Conservation (phyloP, 2,888 invertebrate genomes). For the Lysandra coridon region DNA sequence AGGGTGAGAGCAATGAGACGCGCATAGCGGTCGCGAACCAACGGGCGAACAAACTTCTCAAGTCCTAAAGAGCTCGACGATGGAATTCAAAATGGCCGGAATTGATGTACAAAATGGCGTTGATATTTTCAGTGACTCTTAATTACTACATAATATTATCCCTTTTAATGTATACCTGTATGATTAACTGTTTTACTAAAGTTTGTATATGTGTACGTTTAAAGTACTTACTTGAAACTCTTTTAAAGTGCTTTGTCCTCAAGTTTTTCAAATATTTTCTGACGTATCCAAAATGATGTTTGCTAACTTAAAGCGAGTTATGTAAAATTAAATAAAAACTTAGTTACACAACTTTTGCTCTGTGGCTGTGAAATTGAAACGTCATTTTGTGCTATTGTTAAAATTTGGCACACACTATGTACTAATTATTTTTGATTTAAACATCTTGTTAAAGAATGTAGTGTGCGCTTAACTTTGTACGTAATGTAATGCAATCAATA, state of each 20-base stretch:
- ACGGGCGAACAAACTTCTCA: slow-evolving; percentile 93
- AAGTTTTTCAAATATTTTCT: background rate
- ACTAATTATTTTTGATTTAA: slow-evolving; percentile 23
- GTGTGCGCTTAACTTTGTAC: slow-evolving; percentile 29
- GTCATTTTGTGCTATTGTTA: slow-evolving; percentile 37
- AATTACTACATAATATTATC: background rate
- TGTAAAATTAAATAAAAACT: background rate
- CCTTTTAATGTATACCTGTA: background rate
- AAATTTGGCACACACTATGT: slow-evolving; percentile 23
- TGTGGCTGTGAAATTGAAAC: slow-evolving; percentile 32
- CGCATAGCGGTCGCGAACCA: slow-evolving; percentile 95
- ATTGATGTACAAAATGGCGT: slow-evolving; percentile 31
- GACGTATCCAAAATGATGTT: background rate
- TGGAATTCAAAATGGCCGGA: slow-evolving; percentile 26
- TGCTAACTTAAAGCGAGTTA: background rate
- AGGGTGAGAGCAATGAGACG: slow-evolving; percentile 92
- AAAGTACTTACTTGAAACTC: background rate
- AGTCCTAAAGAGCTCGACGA: slow-evolving; percentile 72
- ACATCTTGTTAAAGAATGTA: slow-evolving; percentile 25
- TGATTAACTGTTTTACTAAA: background rate
- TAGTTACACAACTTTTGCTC: slow-evolving; percentile 24
- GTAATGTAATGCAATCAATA: slow-evolving; percentile 22
- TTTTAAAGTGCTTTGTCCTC: background rate
- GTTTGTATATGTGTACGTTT: background rate
- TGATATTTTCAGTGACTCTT: background rate